Evolutionary conservation across 2,888 invertebrate genomes (phyloP).

Genomic region (Drosophila melanosoma): DNA sequence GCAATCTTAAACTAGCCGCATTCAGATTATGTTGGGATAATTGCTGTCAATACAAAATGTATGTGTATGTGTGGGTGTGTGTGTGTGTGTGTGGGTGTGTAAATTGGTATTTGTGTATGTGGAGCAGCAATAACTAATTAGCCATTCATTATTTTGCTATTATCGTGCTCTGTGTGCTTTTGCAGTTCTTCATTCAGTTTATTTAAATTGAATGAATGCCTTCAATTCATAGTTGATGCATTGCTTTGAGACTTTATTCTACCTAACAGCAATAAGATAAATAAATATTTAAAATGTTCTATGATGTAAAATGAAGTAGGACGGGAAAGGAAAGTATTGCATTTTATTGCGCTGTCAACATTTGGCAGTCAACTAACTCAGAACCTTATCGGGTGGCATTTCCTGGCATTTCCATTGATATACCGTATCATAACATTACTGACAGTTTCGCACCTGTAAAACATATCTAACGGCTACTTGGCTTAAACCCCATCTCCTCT

Average conservation of each 20-base stretch:
- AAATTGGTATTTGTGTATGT: neutral
- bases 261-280: neutral
- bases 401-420: slow-evolving; percentile 11
- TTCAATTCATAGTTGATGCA: neutral
- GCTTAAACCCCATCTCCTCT: neutral
- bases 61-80: too few relatives aligned
- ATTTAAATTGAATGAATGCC: neutral
- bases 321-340: neutral
- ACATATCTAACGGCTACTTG: slow-evolving; percentile 42
- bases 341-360: slow-evolving; percentile 32
- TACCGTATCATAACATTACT: slow-evolving; percentile 47
- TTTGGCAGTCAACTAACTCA: slow-evolving; percentile 20
- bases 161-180: neutral
- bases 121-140: neutral
- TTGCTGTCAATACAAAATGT: neutral
- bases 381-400: slow-evolving; percentile 6
- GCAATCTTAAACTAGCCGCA: neutral
- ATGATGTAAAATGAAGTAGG: neutral
- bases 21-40: neutral
- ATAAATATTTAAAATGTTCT: slow-evolving; percentile 3
- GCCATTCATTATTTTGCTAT: neutral
- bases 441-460: slow-evolving; percentile 64
- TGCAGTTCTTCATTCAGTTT: neutral
- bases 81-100: neutral
- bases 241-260: neutral